Conservation (phyloP, 2,113 vertebrate species). For the Chaetops frenatus region DNA sequence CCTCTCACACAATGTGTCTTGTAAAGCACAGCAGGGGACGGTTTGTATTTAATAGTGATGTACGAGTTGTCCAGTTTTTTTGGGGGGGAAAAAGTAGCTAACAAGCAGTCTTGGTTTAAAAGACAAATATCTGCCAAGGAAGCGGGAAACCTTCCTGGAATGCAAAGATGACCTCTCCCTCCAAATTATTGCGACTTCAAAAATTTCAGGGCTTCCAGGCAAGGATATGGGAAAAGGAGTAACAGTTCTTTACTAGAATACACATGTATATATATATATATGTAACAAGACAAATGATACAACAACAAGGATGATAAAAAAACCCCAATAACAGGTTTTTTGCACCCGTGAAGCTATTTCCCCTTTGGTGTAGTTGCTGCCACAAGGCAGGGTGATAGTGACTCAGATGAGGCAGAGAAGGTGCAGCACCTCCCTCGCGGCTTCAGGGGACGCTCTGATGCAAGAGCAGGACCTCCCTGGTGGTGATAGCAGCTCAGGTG, state of each 20-base stretch:
- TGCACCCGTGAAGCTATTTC: accelerated
- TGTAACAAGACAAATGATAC: background rate
- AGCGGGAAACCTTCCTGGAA: background rate
- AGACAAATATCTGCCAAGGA: background rate
- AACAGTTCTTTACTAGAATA: background rate
- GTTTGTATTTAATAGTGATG: background rate
- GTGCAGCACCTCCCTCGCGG: accelerated
- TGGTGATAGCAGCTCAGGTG: background rate
- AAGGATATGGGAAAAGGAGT: background rate
- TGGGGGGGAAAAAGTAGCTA: background rate
- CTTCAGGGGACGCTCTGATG: background rate
- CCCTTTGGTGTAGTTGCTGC: background rate
- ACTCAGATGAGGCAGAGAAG: background rate
- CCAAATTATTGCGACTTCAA: background rate
- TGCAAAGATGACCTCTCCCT: background rate
- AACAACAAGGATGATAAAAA: background rate
- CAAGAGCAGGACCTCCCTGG: background rate
- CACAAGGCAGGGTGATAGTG: background rate
- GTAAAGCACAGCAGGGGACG: background rate
- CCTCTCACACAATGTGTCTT: background rate
- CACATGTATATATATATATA: too few species aligned
- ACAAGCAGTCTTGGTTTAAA: background rate
- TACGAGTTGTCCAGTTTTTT: background rate
- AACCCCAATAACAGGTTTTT: background rate
- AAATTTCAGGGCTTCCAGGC: background rate